Evolutionary conservation across 2,113 vertebrate genomes (phyloP).

Genomic region (Epinephelus moara): DNA sequence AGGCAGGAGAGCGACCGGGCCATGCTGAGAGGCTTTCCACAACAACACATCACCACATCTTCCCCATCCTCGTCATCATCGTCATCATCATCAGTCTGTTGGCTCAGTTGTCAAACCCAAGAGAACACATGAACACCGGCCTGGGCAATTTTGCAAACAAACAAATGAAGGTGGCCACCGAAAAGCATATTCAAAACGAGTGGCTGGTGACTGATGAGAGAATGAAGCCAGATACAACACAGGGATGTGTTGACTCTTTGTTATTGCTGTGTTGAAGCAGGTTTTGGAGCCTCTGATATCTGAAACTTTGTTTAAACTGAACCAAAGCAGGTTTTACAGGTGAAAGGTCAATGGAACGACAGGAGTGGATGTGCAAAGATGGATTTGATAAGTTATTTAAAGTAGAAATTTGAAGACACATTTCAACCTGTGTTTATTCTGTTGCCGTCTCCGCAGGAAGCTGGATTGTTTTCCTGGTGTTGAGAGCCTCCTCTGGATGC

Average conservation of each 20-base stretch:
- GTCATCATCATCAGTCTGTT: slow-evolving; percentile 8
- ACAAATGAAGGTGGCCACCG: slow-evolving; percentile 68
- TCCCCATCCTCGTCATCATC: background rate
- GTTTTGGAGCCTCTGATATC: background rate
- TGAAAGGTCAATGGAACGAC: background rate
- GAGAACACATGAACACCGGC: slow-evolving; percentile 3
- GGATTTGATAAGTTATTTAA: background rate
- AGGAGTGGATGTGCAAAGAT: background rate
- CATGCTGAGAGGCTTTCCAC: slow-evolving; percentile 41
- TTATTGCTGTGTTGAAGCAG: slow-evolving; percentile 6
- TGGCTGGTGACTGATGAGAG: slow-evolving; percentile 27
- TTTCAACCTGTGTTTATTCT: too few species aligned
- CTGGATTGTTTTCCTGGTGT: too few species aligned
- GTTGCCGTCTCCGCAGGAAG: too few species aligned
- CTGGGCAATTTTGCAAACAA: slow-evolving; percentile 60
- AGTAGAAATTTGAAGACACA: too few species aligned
- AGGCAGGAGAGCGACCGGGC: slow-evolving; percentile 50
- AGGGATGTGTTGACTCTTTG: background rate
- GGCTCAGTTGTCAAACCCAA: background rate
- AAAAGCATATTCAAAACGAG: slow-evolving; percentile 64
- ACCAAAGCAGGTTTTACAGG: background rate
- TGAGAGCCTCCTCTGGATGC: too few species aligned
- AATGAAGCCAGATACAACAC: slow-evolving; percentile 8
- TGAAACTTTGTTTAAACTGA: background rate
- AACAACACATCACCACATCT: slow-evolving; percentile 45